These are phyloP conservation scores for Pissodes strobi DNA, from an alignment of 1,140 invertebrate genomes.

Conservation along the genomic window DNA sequence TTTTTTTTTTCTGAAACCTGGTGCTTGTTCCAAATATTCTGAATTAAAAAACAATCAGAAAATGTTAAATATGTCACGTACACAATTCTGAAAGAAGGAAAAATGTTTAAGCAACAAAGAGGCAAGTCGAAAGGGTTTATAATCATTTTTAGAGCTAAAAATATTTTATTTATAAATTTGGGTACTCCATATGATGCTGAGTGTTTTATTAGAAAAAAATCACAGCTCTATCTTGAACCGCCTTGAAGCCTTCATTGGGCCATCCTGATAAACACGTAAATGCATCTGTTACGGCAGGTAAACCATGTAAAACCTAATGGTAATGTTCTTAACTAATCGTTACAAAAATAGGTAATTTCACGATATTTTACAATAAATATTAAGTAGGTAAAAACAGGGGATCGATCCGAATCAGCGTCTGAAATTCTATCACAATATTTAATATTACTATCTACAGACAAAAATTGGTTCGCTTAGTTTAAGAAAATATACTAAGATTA, in stretches of 20 bases:
- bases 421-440: slow-evolving; percentile 12
- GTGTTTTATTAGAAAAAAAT: not conserved
- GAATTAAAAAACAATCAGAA: no score
- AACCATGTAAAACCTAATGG: slow-evolving; percentile 5
- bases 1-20: no score
- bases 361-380: slow-evolving; percentile 16
- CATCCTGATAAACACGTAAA: not conserved
- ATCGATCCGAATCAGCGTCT: not conserved
- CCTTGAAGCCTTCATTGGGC: not conserved
- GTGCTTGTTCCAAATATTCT: no score
- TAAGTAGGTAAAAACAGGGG: slow-evolving; percentile 5
- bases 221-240: not conserved
- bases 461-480: not conserved
- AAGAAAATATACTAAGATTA: not conserved
- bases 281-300: slow-evolving; percentile 2
- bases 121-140: no score
- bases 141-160: no score
- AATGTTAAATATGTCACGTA: no score
- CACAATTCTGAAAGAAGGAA: no score
- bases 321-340: slow-evolving; percentile 16
- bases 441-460: not conserved
- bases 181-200: no score
- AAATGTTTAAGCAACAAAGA: no score
- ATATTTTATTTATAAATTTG: no score
- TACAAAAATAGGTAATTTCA: slow-evolving; percentile 21